A percentile compares a stretch with the other conserved stretches of the same genome.
Evolutionary conservation across 2,797 vertebrate genomes (phyloP).

Genomic region (Melanotaenia trifasciata): DNA sequence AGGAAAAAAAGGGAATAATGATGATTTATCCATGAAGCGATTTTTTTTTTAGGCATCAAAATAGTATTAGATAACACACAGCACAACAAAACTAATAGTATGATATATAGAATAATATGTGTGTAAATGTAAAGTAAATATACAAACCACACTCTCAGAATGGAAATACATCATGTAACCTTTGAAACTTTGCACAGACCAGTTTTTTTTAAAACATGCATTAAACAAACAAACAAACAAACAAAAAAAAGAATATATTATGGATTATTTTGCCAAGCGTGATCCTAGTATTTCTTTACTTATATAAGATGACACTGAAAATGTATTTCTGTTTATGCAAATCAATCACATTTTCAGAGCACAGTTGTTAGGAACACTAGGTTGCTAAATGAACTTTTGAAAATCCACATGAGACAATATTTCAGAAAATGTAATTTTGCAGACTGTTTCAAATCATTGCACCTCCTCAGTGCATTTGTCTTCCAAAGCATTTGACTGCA

Average conservation of each 20-base stretch:
- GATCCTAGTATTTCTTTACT: slow-evolving; percentile 42
- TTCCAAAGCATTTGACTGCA: slow-evolving; percentile 82
- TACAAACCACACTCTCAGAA: background rate
- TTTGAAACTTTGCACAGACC: slow-evolving; percentile 26
- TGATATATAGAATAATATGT: background rate
- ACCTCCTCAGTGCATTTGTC: slow-evolving; percentile 83
- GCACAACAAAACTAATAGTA: background rate
- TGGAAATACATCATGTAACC: slow-evolving; percentile 4
- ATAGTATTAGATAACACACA: slow-evolving; percentile 2
- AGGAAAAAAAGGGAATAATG: slow-evolving; percentile 35
- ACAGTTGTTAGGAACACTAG: slow-evolving; percentile 78
- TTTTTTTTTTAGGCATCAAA: slow-evolving; percentile 12
- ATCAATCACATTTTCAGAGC: slow-evolving; percentile 70
- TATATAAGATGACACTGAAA: slow-evolving; percentile 60
- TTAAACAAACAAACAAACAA: slow-evolving; percentile 2
- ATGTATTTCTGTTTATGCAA: slow-evolving; percentile 63
- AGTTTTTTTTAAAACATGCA: slow-evolving; percentile 45
- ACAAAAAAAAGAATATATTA: slow-evolving; percentile 25
- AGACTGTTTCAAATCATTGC: slow-evolving; percentile 86
- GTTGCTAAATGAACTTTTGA: slow-evolving; percentile 86
- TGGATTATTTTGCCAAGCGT: slow-evolving; percentile 46
- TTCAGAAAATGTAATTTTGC: slow-evolving; percentile 87
- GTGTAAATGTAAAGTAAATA: slow-evolving; percentile 9
- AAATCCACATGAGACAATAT: slow-evolving; percentile 83
- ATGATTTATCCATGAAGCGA: slow-evolving; percentile 17